Percentiles rank a stretch among this genome's conserved stretches.
phyloP scores from a whole-genome alignment of 2,797 vertebrate genomes.

The Bucorvus abyssinicus region DNA sequence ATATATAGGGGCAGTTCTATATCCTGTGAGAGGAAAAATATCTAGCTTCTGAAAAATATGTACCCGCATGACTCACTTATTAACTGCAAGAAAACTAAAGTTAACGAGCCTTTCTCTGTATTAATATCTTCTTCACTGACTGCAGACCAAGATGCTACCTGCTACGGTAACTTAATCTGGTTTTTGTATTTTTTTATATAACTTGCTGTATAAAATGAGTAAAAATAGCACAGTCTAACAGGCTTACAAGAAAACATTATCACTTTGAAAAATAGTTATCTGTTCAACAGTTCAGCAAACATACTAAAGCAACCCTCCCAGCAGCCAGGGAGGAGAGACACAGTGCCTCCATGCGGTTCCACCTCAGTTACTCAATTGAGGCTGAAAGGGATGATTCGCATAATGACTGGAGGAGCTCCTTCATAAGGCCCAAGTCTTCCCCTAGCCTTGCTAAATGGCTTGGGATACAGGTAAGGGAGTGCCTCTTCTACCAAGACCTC shows the following conservation, averaged over 20 bases:
- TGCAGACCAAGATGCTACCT: neutral
- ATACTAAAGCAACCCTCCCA: neutral
- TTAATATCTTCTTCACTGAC: neutral
- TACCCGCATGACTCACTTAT: neutral
- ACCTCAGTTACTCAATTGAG: neutral
- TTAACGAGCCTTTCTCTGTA: neutral
- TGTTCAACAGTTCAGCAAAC: neutral
- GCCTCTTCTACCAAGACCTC: neutral
- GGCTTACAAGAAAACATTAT: neutral
- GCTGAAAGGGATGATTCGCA: neutral
- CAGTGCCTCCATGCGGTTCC: neutral
- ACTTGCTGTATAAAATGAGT: neutral
- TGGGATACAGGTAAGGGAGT: fast-evolving
- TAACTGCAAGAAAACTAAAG: neutral
- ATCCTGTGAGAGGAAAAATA: neutral
- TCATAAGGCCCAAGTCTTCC: fast-evolving
- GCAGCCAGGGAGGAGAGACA: neutral
- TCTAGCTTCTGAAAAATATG: neutral
- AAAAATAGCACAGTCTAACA: neutral
- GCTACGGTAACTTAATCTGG: neutral
- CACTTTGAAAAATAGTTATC: neutral
- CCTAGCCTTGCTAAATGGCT: fast-evolving
- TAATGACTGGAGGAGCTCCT: neutral
- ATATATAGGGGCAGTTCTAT: neutral
- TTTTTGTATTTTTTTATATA: neutral